These are phyloP conservation scores for Electrona antarctica DNA, from an alignment of 2,113 vertebrate species.

Conservation along the genomic window DNA sequence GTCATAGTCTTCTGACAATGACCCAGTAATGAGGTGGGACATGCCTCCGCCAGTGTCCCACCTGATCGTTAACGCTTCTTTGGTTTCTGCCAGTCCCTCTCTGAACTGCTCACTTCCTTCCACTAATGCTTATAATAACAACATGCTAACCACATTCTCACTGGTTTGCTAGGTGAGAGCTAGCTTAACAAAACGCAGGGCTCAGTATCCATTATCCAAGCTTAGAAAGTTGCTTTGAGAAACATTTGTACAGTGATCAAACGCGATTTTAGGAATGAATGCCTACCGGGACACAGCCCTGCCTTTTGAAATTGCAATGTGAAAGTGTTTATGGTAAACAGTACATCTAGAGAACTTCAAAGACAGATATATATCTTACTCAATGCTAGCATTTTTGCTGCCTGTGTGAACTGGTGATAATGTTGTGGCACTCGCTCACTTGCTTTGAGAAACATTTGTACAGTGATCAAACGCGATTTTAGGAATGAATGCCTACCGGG, in stretches of 20 bases:
- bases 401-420: conserved; percentile 31
- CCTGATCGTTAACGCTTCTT: not conserved
- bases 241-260: not conserved
- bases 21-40: too few relatives aligned
- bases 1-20: too few relatives aligned
- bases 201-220: not conserved
- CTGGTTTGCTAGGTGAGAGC: not conserved
- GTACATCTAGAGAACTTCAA: not conserved
- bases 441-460: not conserved
- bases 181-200: conserved; percentile 6
- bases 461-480: not conserved
- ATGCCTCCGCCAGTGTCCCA: not conserved
- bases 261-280: not conserved
- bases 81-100: not conserved
- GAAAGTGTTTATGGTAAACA: conserved; percentile 30
- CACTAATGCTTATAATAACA: conserved; percentile 22
- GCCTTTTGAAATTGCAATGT: not conserved
- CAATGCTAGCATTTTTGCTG: not conserved
- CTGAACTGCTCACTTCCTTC: conserved; percentile 39
- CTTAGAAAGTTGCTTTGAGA: not conserved
- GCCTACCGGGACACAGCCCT: not conserved
- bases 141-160: conserved; percentile 23
- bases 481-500: not conserved
- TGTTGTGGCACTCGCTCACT: too few relatives aligned
- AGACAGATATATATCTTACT: not conserved